Base-by-base conservation (phyloP, 2,797 vertebrate species). In the Australoheros facetus region DNA sequence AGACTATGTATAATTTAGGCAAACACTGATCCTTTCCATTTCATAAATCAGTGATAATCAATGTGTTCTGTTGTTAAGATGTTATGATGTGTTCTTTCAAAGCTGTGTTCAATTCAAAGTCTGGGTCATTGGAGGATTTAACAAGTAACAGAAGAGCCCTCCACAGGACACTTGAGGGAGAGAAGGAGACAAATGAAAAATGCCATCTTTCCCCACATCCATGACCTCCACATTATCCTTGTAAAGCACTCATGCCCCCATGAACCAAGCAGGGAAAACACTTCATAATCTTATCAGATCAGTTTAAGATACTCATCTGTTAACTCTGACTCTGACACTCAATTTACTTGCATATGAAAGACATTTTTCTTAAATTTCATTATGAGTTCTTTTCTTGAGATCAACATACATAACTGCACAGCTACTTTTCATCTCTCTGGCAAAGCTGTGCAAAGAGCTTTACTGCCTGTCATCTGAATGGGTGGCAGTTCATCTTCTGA, bases 131-230 rank as follows among this genome's bases (percentile, higher is more conserved):
- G 79, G 64, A 87, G 72, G 71, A 83, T 87, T 89, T 89, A 87
- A 80, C 77, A 89, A 82, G 88, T 92, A 93, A 94, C 78, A 70
- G 71, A 89, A 92, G 86, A 89, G 79, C 66, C 73, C 69, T 89
- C 80, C 57, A 3, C 8, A 83, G 85, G 87, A 89, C 7, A 5
- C 55, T 7, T 1, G 30, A 62, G 84, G 74, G 76, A 82, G n/a
- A n/a, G n/a, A 77, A 59, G 78, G 55, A 48, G 57, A 77, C 37
- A 81, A 89, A 71, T 92, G 91, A 93, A 89, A 89, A 89, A 93
- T 87, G 83, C 81, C 88, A 89, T 92, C 91, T 92, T 72, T 81
- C 87, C 70, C 85, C 71, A 82, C 87, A 84, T 88, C 75, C 69
- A 79, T 88, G 90, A 91, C 88, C 89, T 86, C 85, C 79, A 56